phyloP scores from a whole-genome alignment of 2,797 vertebrate genomes.

The Neomorphus geoffroyi region DNA sequence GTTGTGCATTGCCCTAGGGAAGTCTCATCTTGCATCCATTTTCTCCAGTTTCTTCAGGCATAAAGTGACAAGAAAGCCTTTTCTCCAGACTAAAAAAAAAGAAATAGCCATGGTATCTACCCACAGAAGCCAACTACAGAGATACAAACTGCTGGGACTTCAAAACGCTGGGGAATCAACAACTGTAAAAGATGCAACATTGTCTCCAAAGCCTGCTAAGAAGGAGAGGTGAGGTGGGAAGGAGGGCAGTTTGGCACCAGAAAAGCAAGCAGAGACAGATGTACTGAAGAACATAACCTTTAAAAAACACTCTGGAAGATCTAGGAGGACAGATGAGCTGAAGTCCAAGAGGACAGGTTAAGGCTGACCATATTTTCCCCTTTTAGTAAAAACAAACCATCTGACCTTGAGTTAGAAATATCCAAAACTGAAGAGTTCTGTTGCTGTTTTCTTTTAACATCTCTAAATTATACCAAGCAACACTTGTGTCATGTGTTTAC shows the following conservation, averaged over 20 bases:
- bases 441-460: not conserved
- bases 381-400: not conserved
- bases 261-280: not conserved
- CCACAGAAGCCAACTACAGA: not conserved
- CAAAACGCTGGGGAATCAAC: not conserved
- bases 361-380: not conserved
- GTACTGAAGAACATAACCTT: not conserved
- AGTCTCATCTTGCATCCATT: not conserved
- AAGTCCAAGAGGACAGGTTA: not conserved
- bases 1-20: accelerated
- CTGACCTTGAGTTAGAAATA: not conserved
- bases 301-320: not conserved
- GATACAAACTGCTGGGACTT: not conserved
- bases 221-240: not conserved
- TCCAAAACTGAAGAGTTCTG: not conserved
- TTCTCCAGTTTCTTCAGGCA: not conserved
- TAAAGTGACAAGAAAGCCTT: not conserved
- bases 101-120: no score
- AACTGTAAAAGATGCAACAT: not conserved
- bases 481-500: not conserved
- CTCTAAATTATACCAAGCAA: not conserved
- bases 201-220: not conserved
- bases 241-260: not conserved
- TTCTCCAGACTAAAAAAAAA: not conserved
- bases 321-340: not conserved